Conservation (phyloP, 2,113 vertebrate species). For the Leptodactylus fuscus region DNA sequence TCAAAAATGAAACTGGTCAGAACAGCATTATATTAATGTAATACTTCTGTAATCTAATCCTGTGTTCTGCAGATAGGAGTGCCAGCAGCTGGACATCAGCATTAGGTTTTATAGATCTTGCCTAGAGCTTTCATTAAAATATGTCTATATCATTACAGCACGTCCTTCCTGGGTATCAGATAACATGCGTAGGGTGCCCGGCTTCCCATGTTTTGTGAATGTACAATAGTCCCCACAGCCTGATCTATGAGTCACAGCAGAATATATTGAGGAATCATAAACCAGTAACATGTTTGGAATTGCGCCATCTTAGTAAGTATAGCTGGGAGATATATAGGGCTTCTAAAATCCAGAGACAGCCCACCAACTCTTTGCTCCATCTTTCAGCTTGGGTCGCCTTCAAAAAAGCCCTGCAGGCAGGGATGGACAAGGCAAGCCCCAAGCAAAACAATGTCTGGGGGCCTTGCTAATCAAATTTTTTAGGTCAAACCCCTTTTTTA, state of each 20-base stretch:
- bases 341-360: too few species aligned
- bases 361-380: too few species aligned
- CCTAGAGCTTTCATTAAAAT: background rate
- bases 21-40: constrained; percentile 22
- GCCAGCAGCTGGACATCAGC: background rate
- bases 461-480: too few species aligned
- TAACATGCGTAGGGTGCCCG: background rate
- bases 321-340: too few species aligned
- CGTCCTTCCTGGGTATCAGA: background rate
- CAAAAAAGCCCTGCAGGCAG: too few species aligned
- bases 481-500: too few species aligned
- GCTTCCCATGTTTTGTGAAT: background rate
- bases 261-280: background rate
- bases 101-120: constrained; percentile 15
- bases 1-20: constrained; percentile 1
- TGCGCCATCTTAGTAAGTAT: too few species aligned
- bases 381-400: too few species aligned
- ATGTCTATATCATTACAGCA: background rate
- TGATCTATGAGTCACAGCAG: background rate
- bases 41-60: constrained; percentile 12
- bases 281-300: background rate
- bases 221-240: background rate
- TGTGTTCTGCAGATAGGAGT: background rate
- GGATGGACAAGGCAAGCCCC: too few species aligned
- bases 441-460: too few species aligned